Conservation (phyloP, 2,888 invertebrate species). For the Nephrotoma flavescens region DNA sequence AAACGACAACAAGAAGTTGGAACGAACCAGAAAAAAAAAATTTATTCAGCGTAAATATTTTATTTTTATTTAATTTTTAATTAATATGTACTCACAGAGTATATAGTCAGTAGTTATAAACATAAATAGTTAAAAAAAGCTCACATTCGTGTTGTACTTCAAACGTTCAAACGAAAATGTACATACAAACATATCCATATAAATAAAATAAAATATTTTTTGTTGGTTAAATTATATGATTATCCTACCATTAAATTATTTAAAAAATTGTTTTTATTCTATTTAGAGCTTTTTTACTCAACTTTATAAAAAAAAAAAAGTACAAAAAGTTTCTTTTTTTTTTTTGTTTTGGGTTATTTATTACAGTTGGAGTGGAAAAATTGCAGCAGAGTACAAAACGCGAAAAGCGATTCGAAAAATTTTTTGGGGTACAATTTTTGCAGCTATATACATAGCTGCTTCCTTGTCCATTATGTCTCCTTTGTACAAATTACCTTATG, state of each 20-base stretch:
- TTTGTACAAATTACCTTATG: not conserved
- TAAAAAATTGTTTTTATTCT: not conserved
- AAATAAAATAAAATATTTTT: not conserved
- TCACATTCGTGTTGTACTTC: not conserved
- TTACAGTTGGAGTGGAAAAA: not conserved
- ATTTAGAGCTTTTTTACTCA: not conserved
- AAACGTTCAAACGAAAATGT: not conserved
- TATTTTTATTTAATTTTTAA: not conserved
- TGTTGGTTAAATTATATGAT: not conserved
- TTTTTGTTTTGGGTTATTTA: not conserved
- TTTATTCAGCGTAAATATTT: not conserved
- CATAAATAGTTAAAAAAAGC: not conserved
- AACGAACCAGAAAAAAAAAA: not conserved
- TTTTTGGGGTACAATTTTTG: not conserved
- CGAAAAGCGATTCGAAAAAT: not conserved
- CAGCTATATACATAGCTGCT: not conserved
- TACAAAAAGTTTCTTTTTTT: not conserved
- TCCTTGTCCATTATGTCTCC: not conserved
- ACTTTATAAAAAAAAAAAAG: not conserved
- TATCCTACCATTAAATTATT: not conserved
- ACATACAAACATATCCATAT: not conserved
- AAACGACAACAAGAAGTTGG: not conserved
- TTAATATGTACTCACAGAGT: not conserved
- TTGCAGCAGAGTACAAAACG: not conserved
- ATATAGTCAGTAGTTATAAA: not conserved